Evolutionary conservation across 2,113 vertebrate genomes (phyloP), one percentile per base, ranked within the genome.

Genomic region (Ancistrus triradiatus): DNA sequence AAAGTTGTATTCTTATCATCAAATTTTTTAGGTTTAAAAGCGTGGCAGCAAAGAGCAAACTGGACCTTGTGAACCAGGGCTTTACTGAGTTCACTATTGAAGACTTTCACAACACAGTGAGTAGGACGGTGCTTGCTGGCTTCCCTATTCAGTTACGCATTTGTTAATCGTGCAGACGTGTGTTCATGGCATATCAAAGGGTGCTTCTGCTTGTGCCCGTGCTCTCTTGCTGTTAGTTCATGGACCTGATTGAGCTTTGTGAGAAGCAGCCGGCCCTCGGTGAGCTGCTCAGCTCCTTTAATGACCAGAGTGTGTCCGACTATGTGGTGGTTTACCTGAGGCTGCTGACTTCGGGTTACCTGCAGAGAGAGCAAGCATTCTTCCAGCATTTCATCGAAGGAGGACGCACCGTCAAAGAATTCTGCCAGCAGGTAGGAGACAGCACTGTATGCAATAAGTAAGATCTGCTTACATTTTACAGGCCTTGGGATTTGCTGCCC

Each of bases 301-400:
- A 97, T 1, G 94, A 97, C 81, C 95, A 96, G 84, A 93, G 91
- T 56, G 89, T 93, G 44, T 97, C 95, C 0, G 95, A 97, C 78
- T 97, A 95, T 40, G 86, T 97, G 73, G 94, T 97, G 14, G 94
- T 97, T 3, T 97, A 97, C 83, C 77, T 97, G 78, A 87, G 94
- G 63, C 90, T 95, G 75, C 91, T 97, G 65, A 97, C 95, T 24
- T 97, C 94, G 0, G 93, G 94, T 63, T 93, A 91, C 84, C 85
- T 97, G 61, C 95, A 97, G 87, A 86, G 92, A 0, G 90, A 97
- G 78, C 84, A 89, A n/a, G 70, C 75, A 66, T 97, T 97, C 78
- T 97, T 95, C 21, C 88, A 95, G 86, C 92, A 95, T 77, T 97
- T 97, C 88, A 95, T 97, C 2, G 94, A 97, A 79, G 95, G 94